Evolutionary conservation across 2,797 vertebrate species (phyloP).

Genomic region (Natrix natrix): DNA sequence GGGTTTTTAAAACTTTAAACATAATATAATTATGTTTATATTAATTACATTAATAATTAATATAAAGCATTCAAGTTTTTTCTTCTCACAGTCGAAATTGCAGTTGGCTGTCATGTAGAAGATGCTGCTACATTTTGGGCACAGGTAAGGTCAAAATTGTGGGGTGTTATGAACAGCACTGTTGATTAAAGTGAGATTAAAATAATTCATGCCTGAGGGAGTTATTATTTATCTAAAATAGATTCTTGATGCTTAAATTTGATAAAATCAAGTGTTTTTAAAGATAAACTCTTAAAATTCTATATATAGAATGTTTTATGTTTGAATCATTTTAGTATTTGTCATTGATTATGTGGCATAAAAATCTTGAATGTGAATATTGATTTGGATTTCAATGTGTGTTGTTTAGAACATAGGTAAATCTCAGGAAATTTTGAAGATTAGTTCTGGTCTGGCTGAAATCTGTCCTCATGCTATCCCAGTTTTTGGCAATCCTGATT

Average conservation of each 20-base stretch:
- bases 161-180: not conserved
- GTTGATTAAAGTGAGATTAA: not conserved
- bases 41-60: not conserved
- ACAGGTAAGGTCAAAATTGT: conserved; percentile 68
- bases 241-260: not conserved
- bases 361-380: conserved; percentile 9
- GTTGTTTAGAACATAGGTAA: conserved; percentile 56
- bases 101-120: conserved; percentile 75
- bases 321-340: not conserved
- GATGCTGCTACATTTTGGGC: conserved; percentile 83
- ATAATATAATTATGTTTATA: too few species aligned
- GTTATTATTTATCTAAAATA: not conserved
- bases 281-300: not conserved
- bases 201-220: not conserved
- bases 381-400: conserved; percentile 22
- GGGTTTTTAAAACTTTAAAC: not conserved
- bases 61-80: conserved; percentile 8
- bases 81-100: conserved; percentile 71
- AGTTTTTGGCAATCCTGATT: conserved; percentile 66
- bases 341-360: not conserved
- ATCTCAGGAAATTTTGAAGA: conserved; percentile 65
- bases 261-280: not conserved
- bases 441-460: conserved; percentile 57
- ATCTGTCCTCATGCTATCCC: conserved; percentile 63
- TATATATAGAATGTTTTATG: not conserved